These are phyloP conservation scores for Sycophila sp. DNA, from an alignment of 1,140 invertebrate genomes.

Conservation along the genomic window DNA sequence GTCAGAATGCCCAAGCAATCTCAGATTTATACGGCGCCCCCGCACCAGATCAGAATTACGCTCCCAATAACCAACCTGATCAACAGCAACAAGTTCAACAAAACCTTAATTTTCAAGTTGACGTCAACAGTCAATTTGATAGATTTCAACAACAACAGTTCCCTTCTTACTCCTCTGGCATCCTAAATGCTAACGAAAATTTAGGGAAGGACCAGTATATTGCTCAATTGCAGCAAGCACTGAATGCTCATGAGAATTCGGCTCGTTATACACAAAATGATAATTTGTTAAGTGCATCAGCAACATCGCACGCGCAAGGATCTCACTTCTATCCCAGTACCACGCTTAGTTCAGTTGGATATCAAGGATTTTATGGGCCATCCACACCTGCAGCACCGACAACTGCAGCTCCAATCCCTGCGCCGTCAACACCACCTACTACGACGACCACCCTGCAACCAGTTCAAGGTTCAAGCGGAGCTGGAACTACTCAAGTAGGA, in stretches of 20 bases:
- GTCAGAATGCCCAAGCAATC: conserved; percentile 60
- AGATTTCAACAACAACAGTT: conserved; percentile 42
- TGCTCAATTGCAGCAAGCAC: conserved; percentile 52
- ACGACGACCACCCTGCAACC: conserved; percentile 19
- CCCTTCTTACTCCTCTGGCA: conserved; percentile 56
- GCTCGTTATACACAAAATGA: not conserved
- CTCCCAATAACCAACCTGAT: conserved; percentile 46
- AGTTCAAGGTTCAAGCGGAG: conserved; percentile 23
- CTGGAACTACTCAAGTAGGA: conserved; percentile 35
- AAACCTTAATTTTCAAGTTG: conserved; percentile 26
- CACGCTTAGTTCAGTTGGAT: not conserved
- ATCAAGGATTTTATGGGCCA: not conserved
- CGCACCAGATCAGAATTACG: conserved; percentile 53
- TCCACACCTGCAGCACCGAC: conserved; percentile 36
- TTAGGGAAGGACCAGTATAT: conserved; percentile 57
- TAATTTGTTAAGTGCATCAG: not conserved
- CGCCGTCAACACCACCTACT: not conserved
- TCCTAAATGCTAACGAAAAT: conserved; percentile 50
- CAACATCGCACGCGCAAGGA: conserved; percentile 25
- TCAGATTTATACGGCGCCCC: conserved; percentile 57
- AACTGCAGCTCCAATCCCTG: conserved; percentile 19
- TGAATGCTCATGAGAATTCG: conserved; percentile 44
- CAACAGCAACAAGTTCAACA: conserved; percentile 37
- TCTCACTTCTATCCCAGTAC: not conserved
- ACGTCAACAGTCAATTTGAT: conserved; percentile 28